Percentiles rank a stretch among this genome's conserved stretches.
phyloP scores from a whole-genome alignment of 1,140 invertebrate genomes.

The Sycophaga agraensis region DNA sequence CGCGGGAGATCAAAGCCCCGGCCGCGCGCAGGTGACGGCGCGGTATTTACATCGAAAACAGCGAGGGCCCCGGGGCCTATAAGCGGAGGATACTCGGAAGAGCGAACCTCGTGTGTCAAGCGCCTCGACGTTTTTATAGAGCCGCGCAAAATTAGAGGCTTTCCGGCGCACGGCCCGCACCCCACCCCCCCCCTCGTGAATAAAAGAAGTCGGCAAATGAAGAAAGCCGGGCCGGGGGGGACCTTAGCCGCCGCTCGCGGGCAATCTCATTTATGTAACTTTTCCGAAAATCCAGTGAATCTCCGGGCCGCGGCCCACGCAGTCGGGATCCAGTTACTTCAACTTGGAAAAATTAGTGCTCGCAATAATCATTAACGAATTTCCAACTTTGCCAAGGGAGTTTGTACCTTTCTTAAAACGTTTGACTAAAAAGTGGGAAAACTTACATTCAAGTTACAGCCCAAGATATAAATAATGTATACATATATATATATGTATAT shows the following conservation, averaged over 20 bases:
- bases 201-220: slow-evolving; percentile 20
- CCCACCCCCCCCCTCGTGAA: slow-evolving; percentile 8
- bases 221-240: not conserved
- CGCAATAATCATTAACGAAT: no score
- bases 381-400: no score
- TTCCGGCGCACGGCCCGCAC: not conserved
- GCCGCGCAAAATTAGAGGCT: slow-evolving; percentile 43
- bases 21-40: slow-evolving; percentile 24
- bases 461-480: no score
- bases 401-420: no score
- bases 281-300: slow-evolving; percentile 8
- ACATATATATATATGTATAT: no score
- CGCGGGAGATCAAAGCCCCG: slow-evolving; percentile 42
- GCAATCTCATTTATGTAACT: not conserved
- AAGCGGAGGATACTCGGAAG: slow-evolving; percentile 16
- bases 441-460: no score
- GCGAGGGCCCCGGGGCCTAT: not conserved
- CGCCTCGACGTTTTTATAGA: slow-evolving; percentile 44
- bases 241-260: no score
- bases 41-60: slow-evolving; percentile 47
- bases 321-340: not conserved
- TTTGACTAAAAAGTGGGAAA: no score
- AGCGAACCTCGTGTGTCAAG: slow-evolving; percentile 33
- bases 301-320: not conserved
- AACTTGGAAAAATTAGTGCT: no score